phyloP scores from a whole-genome alignment of 1,140 invertebrate genomes.

The Ceratina australensis region DNA sequence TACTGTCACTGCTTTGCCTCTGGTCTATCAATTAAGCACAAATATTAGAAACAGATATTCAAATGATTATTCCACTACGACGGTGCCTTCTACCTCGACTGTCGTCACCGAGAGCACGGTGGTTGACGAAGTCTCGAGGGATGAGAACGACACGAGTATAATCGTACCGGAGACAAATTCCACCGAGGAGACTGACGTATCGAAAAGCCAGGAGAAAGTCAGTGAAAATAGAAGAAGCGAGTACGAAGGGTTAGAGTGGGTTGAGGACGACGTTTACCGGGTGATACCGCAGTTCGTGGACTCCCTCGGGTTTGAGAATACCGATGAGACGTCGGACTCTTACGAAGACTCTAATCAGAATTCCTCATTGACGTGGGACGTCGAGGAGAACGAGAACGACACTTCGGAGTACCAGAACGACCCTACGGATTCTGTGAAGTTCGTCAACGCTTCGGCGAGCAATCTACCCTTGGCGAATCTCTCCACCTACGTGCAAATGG shows the following conservation, averaged over 20 bases:
- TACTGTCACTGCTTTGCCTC: constrained; percentile 41
- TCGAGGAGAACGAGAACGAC: constrained; percentile 58
- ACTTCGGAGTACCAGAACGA: constrained; percentile 67
- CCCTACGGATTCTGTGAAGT: constrained; percentile 30
- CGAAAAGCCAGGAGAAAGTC: not conserved
- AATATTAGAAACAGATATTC: not conserved
- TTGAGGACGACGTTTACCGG: constrained; percentile 76
- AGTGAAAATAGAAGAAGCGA: constrained; percentile 45
- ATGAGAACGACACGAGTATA: not conserved
- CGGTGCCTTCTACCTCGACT: not conserved
- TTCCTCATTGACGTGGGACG: not conserved
- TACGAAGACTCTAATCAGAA: constrained; percentile 41
- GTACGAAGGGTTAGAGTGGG: constrained; percentile 76
- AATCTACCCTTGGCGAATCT: constrained; percentile 60
- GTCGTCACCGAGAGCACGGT: not conserved
- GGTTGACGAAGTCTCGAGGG: not conserved
- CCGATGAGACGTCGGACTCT: constrained; percentile 44
- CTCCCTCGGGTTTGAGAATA: constrained; percentile 57
- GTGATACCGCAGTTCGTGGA: constrained; percentile 69
- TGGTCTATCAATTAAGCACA: constrained; percentile 43
- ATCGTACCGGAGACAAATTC: not conserved
- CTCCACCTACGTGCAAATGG: constrained; percentile 67
- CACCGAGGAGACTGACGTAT: not conserved
- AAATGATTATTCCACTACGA: not conserved
- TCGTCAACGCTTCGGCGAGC: constrained; percentile 37